phyloP scores from a whole-genome alignment of 2,888 invertebrate species.

The Anarsia innoxiella region DNA sequence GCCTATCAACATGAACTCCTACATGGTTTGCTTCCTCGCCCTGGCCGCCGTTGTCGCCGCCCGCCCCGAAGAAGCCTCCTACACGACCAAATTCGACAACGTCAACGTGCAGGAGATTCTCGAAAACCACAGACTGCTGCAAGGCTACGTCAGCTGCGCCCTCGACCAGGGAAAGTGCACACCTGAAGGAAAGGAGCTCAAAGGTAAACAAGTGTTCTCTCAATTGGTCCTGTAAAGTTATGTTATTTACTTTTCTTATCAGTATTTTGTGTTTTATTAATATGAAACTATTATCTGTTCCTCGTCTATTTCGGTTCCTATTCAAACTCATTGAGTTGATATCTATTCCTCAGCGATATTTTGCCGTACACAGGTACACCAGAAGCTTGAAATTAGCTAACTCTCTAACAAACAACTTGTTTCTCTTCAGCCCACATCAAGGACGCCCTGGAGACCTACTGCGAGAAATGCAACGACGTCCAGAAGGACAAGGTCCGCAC shows the following conservation, averaged over 20 bases:
- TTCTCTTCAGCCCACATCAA: constrained; percentile 35
- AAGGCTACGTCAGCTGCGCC: constrained; percentile 79
- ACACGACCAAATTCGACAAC: constrained; percentile 80
- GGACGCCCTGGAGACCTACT: constrained; percentile 42
- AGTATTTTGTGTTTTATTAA: no score
- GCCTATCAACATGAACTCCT: constrained; percentile 26
- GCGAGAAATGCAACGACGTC: constrained; percentile 33
- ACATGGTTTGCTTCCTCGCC: constrained; percentile 34
- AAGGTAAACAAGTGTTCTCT: no score
- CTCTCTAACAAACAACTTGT: no score
- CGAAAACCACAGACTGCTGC: constrained; percentile 75
- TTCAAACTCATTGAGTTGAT: no score
- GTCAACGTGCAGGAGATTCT: constrained; percentile 80
- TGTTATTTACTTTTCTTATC: no score
- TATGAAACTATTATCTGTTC: no score
- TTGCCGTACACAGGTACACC: no score
- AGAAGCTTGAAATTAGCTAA: no score
- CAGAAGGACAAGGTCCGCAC: constrained; percentile 27
- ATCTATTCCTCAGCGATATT: no score
- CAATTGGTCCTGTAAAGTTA: no score
- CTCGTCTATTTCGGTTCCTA: no score
- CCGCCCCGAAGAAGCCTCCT: constrained; percentile 32
- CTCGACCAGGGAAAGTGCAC: constrained; percentile 78
- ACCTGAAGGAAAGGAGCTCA: constrained; percentile 80
- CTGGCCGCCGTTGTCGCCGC: constrained; percentile 31